A percentile compares a stretch with the other conserved stretches of the same genome.
These are phyloP conservation scores for Drosophila robusta DNA, from an alignment of 2,888 invertebrate species.

Conservation along the genomic window DNA sequence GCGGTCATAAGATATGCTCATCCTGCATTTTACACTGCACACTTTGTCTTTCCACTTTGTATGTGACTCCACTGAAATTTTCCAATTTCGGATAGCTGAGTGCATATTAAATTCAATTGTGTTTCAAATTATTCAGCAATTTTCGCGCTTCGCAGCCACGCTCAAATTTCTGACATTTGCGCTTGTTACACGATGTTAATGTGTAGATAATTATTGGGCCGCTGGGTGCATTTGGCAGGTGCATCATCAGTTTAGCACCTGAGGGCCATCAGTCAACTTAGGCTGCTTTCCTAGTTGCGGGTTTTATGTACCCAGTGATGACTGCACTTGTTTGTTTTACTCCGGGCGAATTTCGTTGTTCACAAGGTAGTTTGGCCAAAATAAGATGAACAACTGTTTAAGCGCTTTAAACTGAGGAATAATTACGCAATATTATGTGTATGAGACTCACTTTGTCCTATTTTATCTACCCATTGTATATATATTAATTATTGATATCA, in stretches of 20 bases:
- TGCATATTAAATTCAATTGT: slow-evolving; percentile 25
- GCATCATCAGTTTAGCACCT: slow-evolving; percentile 11
- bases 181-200: slow-evolving; percentile 11
- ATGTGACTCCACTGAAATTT: slow-evolving; percentile 18
- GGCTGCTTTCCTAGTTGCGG: background rate
- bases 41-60: slow-evolving; percentile 25
- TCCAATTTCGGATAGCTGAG: slow-evolving; percentile 5
- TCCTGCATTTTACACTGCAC: slow-evolving; percentile 26
- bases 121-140: slow-evolving; percentile 5
- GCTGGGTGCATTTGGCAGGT: slow-evolving; percentile 23
- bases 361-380: background rate
- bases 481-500: too few relatives aligned
- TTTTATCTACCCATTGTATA: too few relatives aligned
- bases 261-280: slow-evolving; percentile 1
- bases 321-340: too few relatives aligned
- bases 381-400: background rate
- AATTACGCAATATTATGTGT: too few relatives aligned
- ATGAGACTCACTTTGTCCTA: too few relatives aligned
- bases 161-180: slow-evolving; percentile 17
- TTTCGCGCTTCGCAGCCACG: background rate
- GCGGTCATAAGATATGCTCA: slow-evolving; percentile 39
- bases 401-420: too few relatives aligned
- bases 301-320: too few relatives aligned
- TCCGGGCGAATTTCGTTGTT: background rate
- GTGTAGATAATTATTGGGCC: slow-evolving; percentile 31